Conservation (phyloP, 2,797 vertebrate species). For the Eurystomus glaucurus region DNA sequence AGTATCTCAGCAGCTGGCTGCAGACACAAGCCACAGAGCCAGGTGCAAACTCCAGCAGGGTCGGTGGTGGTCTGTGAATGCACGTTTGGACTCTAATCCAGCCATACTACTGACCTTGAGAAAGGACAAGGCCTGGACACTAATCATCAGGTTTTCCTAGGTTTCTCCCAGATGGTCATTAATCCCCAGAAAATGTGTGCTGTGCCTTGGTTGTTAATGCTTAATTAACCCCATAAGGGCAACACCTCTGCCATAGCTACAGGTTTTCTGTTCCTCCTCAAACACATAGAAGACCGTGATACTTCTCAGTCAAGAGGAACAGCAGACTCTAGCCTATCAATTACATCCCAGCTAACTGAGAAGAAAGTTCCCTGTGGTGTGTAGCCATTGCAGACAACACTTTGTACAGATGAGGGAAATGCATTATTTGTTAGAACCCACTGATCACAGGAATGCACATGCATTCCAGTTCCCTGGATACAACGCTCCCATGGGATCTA, state of each 20-base stretch:
- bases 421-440: background rate
- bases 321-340: background rate
- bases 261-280: background rate
- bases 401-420: background rate
- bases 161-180: constrained; percentile 33
- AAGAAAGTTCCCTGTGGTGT: background rate
- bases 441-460: background rate
- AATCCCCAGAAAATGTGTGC: constrained; percentile 3
- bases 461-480: background rate
- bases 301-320: background rate
- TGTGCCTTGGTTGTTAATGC: background rate
- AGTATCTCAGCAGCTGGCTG: background rate
- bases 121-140: background rate
- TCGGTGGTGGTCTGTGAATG: fast-evolving
- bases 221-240: background rate
- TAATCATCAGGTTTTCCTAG: background rate
- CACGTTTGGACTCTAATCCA: background rate
- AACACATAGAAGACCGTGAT: background rate
- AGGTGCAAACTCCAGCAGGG: background rate
- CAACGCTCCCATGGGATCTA: background rate
- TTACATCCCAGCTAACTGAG: background rate
- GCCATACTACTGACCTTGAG: background rate
- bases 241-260: background rate
- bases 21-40: background rate
- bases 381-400: background rate